Conservation (phyloP, 2,797 vertebrate species). For the Rhabdomys pumilio region DNA sequence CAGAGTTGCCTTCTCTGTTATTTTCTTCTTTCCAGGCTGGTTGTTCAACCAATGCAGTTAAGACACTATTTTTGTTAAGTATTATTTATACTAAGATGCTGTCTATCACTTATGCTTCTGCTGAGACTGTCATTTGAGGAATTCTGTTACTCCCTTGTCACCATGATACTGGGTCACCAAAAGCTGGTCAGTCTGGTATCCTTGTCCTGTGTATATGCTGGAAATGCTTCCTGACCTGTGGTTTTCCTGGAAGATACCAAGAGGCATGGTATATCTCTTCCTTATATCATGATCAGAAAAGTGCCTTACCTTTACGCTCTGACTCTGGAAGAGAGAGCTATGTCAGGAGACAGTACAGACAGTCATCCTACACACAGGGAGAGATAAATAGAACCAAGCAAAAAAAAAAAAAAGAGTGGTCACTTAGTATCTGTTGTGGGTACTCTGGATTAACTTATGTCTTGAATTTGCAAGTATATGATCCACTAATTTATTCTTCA, state of each 20-base stretch:
- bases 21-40: not conserved
- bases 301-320: not conserved
- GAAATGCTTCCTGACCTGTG: not conserved
- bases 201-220: not conserved
- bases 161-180: not conserved
- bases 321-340: not conserved
- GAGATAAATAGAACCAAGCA: not conserved
- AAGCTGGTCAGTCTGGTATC: not conserved
- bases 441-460: not conserved
- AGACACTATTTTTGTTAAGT: not conserved
- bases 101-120: not conserved
- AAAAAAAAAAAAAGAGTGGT: not conserved
- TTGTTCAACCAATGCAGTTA: not conserved
- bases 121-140: not conserved
- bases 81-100: not conserved
- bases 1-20: not conserved
- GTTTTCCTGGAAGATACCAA: not conserved
- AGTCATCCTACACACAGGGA: not conserved
- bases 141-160: no score
- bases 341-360: not conserved
- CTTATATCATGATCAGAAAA: not conserved
- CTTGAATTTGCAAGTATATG: not conserved
- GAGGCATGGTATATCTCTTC: not conserved
- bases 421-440: fast-evolving
- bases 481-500: not conserved